Evolutionary conservation across 2,797 vertebrate genomes (phyloP).

Genomic region (Moxostoma hubbsi): DNA sequence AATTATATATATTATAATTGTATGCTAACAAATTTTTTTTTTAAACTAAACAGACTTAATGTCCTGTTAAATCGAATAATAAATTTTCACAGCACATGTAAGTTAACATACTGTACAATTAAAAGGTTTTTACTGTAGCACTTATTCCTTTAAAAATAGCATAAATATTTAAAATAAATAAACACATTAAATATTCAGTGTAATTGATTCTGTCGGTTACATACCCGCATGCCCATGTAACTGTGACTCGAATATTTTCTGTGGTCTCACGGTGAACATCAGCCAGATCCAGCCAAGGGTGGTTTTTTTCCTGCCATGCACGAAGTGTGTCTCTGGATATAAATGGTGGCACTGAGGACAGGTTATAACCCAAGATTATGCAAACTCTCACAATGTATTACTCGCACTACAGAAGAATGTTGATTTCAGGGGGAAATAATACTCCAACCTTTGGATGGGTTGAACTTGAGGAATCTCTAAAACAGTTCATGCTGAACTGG

Average conservation of each 20-base stretch:
- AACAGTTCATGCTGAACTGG: constrained; percentile 90
- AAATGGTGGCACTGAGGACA: constrained; percentile 78
- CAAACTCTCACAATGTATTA: neutral
- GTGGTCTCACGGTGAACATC: constrained; percentile 89
- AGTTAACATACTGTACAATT: too few species aligned
- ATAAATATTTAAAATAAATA: too few species aligned
- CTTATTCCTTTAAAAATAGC: too few species aligned
- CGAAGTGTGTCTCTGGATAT: constrained; percentile 82
- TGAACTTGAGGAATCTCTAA: constrained; percentile 84
- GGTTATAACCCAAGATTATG: neutral
- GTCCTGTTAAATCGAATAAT: too few species aligned
- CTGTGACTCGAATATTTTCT: constrained; percentile 86
- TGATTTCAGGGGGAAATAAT: neutral
- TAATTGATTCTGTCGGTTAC: too few species aligned
- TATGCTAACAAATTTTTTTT: too few species aligned
- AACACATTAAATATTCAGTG: too few species aligned
- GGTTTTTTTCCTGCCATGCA: constrained; percentile 90
- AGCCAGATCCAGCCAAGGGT: constrained; percentile 87
- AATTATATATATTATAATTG: too few species aligned
- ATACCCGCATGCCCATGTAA: constrained; percentile 89
- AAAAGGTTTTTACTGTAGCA: too few species aligned
- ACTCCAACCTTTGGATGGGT: constrained; percentile 83
- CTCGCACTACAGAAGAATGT: neutral
- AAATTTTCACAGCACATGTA: too few species aligned
- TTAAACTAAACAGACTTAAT: too few species aligned